Conservation (phyloP, 1,140 invertebrate species). For the Drosophila trapezifrons region DNA sequence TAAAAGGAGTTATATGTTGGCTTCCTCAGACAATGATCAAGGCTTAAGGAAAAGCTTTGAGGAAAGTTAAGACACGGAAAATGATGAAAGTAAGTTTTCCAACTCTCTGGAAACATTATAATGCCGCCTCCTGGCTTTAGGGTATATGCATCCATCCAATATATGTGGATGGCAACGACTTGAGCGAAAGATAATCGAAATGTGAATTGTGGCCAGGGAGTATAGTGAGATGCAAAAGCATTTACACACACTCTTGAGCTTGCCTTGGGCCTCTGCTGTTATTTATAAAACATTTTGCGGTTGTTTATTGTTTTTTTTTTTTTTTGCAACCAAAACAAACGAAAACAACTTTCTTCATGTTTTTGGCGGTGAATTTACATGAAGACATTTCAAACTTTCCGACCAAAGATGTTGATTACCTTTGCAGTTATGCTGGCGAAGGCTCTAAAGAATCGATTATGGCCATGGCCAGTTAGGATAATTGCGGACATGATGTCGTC, state of each 20-base stretch:
- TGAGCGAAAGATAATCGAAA: slow-evolving; percentile 19
- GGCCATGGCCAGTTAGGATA: slow-evolving; percentile 33
- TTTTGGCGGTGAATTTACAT: slow-evolving; percentile 41
- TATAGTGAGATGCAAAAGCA: slow-evolving; percentile 36
- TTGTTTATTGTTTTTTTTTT: slow-evolving; percentile 23
- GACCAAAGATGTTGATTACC: neutral
- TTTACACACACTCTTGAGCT: slow-evolving; percentile 31
- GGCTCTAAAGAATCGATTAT: slow-evolving; percentile 19
- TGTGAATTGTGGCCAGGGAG: slow-evolving; percentile 11
- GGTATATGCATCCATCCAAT: neutral
- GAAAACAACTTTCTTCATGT: slow-evolving; percentile 48
- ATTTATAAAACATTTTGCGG: slow-evolving; percentile 55
- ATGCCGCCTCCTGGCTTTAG: neutral
- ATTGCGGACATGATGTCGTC: slow-evolving; percentile 23
- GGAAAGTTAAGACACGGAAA: neutral
- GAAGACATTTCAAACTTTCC: slow-evolving; percentile 3
- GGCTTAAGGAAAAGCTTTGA: neutral
- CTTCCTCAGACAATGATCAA: neutral
- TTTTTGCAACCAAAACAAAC: slow-evolving; percentile 25
- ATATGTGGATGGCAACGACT: slow-evolving; percentile 9
- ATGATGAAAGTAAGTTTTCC: slow-evolving; percentile 7
- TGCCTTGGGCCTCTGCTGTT: slow-evolving; percentile 25
- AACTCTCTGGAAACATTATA: neutral
- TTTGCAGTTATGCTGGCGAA: slow-evolving; percentile 6
- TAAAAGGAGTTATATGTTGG: too few species aligned